Evolutionary conservation across 1,140 invertebrate species (phyloP), one percentile per base, ranked within the genome.

Genomic region (Ericerus pela): DNA sequence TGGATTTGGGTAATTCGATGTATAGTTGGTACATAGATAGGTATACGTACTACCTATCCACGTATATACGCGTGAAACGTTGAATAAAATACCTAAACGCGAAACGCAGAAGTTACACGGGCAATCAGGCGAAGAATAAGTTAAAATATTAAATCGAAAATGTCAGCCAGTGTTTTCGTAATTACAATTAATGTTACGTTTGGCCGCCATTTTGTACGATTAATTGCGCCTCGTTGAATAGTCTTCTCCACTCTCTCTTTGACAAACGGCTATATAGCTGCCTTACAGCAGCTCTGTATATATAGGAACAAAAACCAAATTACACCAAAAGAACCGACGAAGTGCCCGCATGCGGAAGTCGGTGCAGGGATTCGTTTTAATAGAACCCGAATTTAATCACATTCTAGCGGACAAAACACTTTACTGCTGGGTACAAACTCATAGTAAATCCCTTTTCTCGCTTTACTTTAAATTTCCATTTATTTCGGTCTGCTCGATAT

Each of bases 341-440:
- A 12, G 41, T 24, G 41, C 4, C 20, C 20, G 6, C n/a, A n/a
- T n/a, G n/a, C n/a, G n/a, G 41, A 47, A 18, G 26, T 5, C 30
- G 30, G 18, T 24, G 41, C 11, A 47, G 41, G 41, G 41, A 47
- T 47, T 47, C 20, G 26, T 47, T 47, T 47, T 47, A 41, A 47
- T 47, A 47, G 41, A n/a, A n/a, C n/a, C 41, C 41, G 41, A 24
- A 47, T 47, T 47, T 47, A 47, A 47, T 47, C 41, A 47, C 41
- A 24, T 47, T 47, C 41, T 24, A 24, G 26, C 41, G 41, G 41
- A 47, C 41, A 47, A 47, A 47, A 47, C 41, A 47, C 41, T 47
- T 47, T 18, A 47, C 41, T 47, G 20, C n/a, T n/a, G n/a, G n/a
- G 41, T 47, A 47, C 41, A 47, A n/a, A 47, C 16, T 47, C 41